Evolutionary conservation across 2,113 vertebrate genomes (phyloP).

Genomic region (Taxidea taxus): DNA sequence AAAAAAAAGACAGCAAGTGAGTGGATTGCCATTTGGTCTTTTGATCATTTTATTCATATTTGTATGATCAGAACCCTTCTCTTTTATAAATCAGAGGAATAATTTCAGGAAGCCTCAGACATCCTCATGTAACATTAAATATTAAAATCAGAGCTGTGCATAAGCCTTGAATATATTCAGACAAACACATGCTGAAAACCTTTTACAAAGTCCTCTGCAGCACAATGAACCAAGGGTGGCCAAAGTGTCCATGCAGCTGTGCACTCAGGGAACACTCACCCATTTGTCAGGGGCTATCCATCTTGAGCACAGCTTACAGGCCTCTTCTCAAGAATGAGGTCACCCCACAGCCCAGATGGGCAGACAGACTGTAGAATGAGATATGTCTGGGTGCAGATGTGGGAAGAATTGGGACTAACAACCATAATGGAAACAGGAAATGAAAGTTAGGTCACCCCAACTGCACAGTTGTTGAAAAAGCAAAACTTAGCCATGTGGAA

Average conservation of each 20-base stretch:
- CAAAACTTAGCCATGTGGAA: conserved; percentile 49
- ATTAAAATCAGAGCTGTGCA: conserved; percentile 40
- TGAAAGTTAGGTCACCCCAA: conserved; percentile 55
- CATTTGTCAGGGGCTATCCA: background rate
- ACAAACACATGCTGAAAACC: conserved; percentile 39
- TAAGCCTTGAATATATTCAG: conserved; percentile 59
- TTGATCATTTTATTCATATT: conserved; percentile 13
- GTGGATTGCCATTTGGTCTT: conserved; percentile 26
- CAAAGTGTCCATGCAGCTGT: background rate
- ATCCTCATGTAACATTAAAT: conserved; percentile 51
- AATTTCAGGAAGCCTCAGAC: conserved; percentile 53
- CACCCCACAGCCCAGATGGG: conserved; percentile 46
- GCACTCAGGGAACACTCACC: background rate
- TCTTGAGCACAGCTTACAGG: conserved; percentile 35
- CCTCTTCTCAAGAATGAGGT: conserved; percentile 56
- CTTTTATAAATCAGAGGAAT: conserved; percentile 52
- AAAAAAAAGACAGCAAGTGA: background rate
- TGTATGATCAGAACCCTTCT: conserved; percentile 22
- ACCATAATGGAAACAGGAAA: conserved; percentile 68
- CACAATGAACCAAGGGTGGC: background rate
- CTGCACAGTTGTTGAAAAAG: conserved; percentile 48
- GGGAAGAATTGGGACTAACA: conserved; percentile 46
- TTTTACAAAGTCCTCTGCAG: background rate
- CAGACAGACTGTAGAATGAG: conserved; percentile 33
- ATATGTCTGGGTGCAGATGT: conserved; percentile 57